Percentiles rank a stretch among this genome's conserved stretches.
These are phyloP conservation scores for Drosophila birchii DNA, from an alignment of 2,888 invertebrate genomes.

Conservation along the genomic window DNA sequence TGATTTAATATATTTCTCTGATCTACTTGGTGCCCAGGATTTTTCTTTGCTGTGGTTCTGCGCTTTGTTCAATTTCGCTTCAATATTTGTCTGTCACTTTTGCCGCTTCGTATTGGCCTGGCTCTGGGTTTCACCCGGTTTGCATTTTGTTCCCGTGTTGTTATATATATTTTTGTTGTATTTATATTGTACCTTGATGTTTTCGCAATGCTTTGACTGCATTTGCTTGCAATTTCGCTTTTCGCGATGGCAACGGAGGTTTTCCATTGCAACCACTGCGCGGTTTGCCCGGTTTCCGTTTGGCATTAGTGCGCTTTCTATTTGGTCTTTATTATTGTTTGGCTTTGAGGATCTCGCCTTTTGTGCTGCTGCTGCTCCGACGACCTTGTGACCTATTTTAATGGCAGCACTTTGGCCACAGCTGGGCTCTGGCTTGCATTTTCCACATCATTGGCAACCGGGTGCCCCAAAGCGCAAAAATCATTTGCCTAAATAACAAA, in stretches of 20 bases:
- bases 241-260: constrained; percentile 13
- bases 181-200: constrained; percentile 29
- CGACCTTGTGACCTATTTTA: constrained; percentile 46
- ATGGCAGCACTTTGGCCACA: constrained; percentile 32
- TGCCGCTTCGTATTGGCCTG: constrained; percentile 33
- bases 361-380: constrained; percentile 3
- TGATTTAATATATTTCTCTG: constrained; percentile 27
- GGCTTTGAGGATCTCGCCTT: constrained; percentile 28
- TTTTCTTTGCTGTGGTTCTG: constrained; percentile 4
- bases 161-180: constrained; percentile 4
- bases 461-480: constrained; percentile 37
- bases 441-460: constrained; percentile 34
- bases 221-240: constrained; percentile 48
- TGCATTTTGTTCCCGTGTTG: constrained; percentile 7
- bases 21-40: neutral
- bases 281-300: constrained; percentile 30
- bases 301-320: constrained; percentile 39
- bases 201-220: constrained; percentile 50
- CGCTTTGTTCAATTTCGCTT: constrained; percentile 36
- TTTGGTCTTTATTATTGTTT: constrained; percentile 39
- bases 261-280: constrained; percentile 16
- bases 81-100: constrained; percentile 34
- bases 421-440: constrained; percentile 44
- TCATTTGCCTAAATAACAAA: constrained; percentile 60
- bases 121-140: constrained; percentile 5